Percentiles rank a stretch among this genome's conserved stretches.
Conservation (phyloP, 2,797 vertebrate species). For the Sebastes alutus region DNA sequence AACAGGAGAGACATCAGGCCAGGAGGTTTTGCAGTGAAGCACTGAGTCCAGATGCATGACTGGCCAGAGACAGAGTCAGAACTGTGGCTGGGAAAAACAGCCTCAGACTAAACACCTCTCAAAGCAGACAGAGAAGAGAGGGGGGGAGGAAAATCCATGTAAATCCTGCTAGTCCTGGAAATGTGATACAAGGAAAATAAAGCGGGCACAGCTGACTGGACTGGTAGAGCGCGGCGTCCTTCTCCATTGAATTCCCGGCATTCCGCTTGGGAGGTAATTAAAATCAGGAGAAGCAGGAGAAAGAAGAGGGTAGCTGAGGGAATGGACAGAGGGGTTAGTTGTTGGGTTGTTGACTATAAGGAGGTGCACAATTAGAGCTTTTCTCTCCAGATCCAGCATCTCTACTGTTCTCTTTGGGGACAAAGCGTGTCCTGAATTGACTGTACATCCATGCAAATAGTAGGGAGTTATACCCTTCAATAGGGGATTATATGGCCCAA, state of each 20-base stretch:
- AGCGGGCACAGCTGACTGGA: slow-evolving; percentile 73
- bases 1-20: slow-evolving; percentile 38
- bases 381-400: not conserved
- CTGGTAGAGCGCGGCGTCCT: slow-evolving; percentile 47
- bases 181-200: slow-evolving; percentile 83
- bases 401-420: not conserved
- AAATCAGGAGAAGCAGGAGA: slow-evolving; percentile 55
- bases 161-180: slow-evolving; percentile 78
- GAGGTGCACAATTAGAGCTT: not conserved
- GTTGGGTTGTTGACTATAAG: slow-evolving; percentile 33
- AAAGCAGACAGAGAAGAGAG: slow-evolving; percentile 62
- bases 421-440: slow-evolving; percentile 4
- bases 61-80: slow-evolving; percentile 48
- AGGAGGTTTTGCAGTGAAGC: slow-evolving; percentile 42
- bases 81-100: slow-evolving; percentile 78
- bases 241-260: slow-evolving; percentile 70
- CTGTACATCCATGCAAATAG: not conserved
- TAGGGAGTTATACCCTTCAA: slow-evolving; percentile 2
- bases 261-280: slow-evolving; percentile 73
- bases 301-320: not conserved
- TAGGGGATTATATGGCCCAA: not conserved
- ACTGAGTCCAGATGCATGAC: slow-evolving; percentile 62
- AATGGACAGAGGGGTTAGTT: slow-evolving; percentile 1
- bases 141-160: slow-evolving; percentile 67
- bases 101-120: slow-evolving; percentile 84